These are phyloP conservation scores for Adrianichthys oophorus DNA, from an alignment of 2,797 vertebrate genomes.

Conservation along the genomic window DNA sequence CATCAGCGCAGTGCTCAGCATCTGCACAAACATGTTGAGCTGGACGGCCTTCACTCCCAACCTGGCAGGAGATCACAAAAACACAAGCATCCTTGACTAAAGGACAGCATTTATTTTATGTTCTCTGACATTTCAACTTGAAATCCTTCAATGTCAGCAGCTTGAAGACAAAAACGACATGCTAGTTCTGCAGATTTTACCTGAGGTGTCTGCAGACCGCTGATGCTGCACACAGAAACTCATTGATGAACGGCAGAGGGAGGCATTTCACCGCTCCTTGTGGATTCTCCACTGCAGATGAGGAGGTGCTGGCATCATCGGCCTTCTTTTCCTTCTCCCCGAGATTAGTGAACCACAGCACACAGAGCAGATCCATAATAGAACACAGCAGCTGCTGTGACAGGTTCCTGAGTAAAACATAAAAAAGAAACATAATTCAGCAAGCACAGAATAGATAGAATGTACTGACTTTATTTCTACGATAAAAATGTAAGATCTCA, in stretches of 20 bases:
- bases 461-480: background rate
- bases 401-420: conserved; percentile 71
- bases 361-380: conserved; percentile 83
- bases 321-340: conserved; percentile 71
- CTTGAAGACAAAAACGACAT: background rate
- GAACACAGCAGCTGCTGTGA: conserved; percentile 77
- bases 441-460: background rate
- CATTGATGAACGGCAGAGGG: conserved; percentile 84
- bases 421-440: background rate
- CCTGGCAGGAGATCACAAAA: conserved; percentile 65
- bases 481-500: conserved; percentile 36
- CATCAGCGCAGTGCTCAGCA: conserved; percentile 80
- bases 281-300: conserved; percentile 18
- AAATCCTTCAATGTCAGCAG: too few species aligned
- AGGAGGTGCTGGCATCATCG: conserved; percentile 6
- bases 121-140: too few species aligned
- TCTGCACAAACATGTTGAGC: conserved; percentile 78
- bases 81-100: conserved; percentile 25
- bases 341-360: conserved; percentile 87
- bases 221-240: conserved; percentile 83
- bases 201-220: conserved; percentile 77
- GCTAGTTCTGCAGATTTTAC: conserved; percentile 64
- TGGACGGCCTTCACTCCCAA: conserved; percentile 68
- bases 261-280: conserved; percentile 78
- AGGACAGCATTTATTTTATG: background rate